A percentile compares a stretch with the other conserved stretches of the same genome.
Evolutionary conservation across 2,797 vertebrate species (phyloP).

Genomic region (Onychomys torridus): DNA sequence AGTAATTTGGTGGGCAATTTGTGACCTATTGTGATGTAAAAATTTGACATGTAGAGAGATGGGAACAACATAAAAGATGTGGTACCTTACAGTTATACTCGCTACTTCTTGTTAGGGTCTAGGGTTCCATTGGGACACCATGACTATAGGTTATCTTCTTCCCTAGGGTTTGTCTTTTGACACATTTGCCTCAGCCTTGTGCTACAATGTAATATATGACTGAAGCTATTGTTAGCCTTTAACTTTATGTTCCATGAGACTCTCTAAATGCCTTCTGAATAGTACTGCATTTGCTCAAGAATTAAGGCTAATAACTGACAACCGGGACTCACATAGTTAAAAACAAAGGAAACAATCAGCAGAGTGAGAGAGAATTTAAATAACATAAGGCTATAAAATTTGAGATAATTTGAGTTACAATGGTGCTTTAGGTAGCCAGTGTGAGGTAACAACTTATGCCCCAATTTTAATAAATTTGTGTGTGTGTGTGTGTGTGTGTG

Average conservation of each 20-base stretch:
- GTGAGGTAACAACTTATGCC: not conserved
- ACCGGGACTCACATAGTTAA: not conserved
- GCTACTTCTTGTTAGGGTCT: not conserved
- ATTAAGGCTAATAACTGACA: not conserved
- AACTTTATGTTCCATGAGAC: too few relatives aligned
- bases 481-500: too few relatives aligned
- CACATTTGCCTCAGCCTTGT: not conserved
- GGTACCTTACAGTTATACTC: not conserved
- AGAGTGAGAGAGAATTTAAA: not conserved
- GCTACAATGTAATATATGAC: not conserved
- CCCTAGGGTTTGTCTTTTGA: not conserved
- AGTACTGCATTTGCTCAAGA: not conserved
- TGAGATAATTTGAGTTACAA: conserved; percentile 25
- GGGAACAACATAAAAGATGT: not conserved
- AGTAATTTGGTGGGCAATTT: not conserved
- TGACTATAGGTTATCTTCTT: not conserved
- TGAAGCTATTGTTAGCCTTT: not conserved
- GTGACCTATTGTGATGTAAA: not conserved
- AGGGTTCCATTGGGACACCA: not conserved
- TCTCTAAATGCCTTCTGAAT: not conserved
- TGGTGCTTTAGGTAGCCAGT: not conserved
- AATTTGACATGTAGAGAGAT: not conserved
- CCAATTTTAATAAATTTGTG: not conserved
- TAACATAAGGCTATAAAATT: not conserved
- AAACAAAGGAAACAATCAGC: not conserved